A percentile compares a stretch with the other conserved stretches of the same genome.
phyloP scores from a whole-genome alignment of 2,888 invertebrate species.

The Lasioglossum zephyrum region DNA sequence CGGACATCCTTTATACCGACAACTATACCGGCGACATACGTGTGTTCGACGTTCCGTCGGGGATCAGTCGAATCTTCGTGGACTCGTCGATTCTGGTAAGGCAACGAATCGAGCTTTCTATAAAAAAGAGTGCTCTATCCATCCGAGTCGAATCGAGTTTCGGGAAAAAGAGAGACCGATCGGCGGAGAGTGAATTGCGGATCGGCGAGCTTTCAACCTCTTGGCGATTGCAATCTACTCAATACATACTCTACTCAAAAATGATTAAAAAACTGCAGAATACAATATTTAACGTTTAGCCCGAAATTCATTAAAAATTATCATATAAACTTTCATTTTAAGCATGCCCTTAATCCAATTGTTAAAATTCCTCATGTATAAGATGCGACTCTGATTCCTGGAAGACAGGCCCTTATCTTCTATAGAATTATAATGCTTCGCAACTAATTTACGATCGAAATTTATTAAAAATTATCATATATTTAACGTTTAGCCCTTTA shows the following conservation, averaged over 20 bases:
- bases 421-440: conserved; percentile 96
- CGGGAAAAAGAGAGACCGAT: not conserved
- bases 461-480: not conserved
- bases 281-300: too few relatives aligned
- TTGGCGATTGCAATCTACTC: not conserved
- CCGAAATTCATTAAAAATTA: too few relatives aligned
- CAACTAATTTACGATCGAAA: conserved; percentile 87
- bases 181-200: not conserved
- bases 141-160: not conserved
- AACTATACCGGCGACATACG: conserved; percentile 69
- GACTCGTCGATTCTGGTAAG: conserved; percentile 41
- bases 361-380: conserved; percentile 97
- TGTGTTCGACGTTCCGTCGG: conserved; percentile 76
- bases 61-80: conserved; percentile 27
- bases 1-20: conserved; percentile 79
- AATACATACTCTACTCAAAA: not conserved
- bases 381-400: conserved; percentile 95
- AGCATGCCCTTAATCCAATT: conserved; percentile 99
- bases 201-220: not conserved
- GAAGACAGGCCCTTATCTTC: conserved; percentile 92
- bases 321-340: conserved; percentile 79
- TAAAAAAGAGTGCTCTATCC: not conserved
- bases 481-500: not conserved
- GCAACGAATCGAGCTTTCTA: not conserved
- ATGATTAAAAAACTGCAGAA: not conserved